Percentiles rank a stretch among this genome's conserved stretches.
Evolutionary conservation across 1,140 invertebrate genomes (phyloP).

Genomic region (Aphidius ervi): DNA sequence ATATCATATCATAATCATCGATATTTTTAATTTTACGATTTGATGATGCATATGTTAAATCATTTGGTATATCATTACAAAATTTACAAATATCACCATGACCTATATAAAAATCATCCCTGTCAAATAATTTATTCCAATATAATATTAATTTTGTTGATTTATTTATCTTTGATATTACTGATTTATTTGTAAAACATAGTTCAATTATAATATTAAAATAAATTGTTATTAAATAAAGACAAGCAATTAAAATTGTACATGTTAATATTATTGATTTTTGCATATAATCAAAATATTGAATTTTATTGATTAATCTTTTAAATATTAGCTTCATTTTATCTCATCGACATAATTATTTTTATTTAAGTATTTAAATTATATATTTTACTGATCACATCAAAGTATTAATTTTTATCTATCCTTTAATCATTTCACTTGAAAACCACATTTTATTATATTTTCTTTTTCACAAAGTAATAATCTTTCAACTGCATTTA

Average conservation of each 20-base stretch:
- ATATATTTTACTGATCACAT: no score
- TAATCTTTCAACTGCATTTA: no score
- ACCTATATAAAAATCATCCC: slow-evolving; percentile 35
- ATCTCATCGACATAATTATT: not conserved
- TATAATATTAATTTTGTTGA: slow-evolving; percentile 33
- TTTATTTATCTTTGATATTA: not conserved
- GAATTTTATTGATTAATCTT: slow-evolving; percentile 11
- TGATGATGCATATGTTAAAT: slow-evolving; percentile 29
- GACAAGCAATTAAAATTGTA: not conserved
- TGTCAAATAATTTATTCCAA: slow-evolving; percentile 37
- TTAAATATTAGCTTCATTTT: not conserved
- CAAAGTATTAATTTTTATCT: no score
- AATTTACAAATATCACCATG: slow-evolving; percentile 26
- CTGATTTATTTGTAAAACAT: slow-evolving; percentile 1
- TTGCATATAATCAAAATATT: slow-evolving; percentile 11
- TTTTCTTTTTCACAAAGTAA: no score
- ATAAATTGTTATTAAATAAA: slow-evolving; percentile 15
- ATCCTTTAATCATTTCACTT: no score
- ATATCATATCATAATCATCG: slow-evolving; percentile 33
- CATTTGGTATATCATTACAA: slow-evolving; percentile 25
- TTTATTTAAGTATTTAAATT: not conserved
- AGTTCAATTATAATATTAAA: slow-evolving; percentile 8
- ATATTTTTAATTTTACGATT: slow-evolving; percentile 15
- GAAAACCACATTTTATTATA: no score
- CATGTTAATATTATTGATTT: slow-evolving; percentile 12